Evolutionary conservation across 2,888 invertebrate species (phyloP).

Genomic region (Fissipunctia ypsillon): DNA sequence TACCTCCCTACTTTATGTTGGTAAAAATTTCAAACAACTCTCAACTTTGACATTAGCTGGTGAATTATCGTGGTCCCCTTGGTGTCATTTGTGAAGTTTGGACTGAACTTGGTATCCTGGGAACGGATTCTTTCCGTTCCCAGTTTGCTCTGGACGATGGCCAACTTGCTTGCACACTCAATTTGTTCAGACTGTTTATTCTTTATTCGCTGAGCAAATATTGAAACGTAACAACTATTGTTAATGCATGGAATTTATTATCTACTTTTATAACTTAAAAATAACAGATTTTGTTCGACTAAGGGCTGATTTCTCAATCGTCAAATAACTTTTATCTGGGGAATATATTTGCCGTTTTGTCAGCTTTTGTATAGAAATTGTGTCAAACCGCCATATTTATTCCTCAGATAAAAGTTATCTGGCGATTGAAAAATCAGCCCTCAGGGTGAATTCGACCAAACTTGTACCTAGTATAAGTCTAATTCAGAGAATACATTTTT

Average conservation of each 20-base stretch:
- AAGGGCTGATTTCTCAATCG: no score
- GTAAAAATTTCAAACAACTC: constrained; percentile 86
- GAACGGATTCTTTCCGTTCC: constrained; percentile 76
- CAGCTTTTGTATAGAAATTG: no score
- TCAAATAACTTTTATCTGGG: no score
- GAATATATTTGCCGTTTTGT: no score
- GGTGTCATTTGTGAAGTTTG: constrained; percentile 89
- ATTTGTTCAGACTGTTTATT: constrained; percentile 73
- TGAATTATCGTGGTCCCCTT: constrained; percentile 88
- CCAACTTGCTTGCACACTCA: constrained; percentile 71
- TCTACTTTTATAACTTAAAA: not conserved
- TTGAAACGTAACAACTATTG: constrained; percentile 29
- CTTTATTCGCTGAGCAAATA: constrained; percentile 49
- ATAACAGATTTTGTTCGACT: not conserved
- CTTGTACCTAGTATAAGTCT: no score
- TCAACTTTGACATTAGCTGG: constrained; percentile 88
- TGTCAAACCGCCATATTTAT: no score
- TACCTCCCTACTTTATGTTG: constrained; percentile 76
- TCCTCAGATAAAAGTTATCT: no score
- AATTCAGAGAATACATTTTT: no score
- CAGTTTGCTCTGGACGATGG: constrained; percentile 75
- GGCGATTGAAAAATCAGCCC: no score
- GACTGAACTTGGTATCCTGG: constrained; percentile 78
- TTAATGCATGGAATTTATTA: constrained; percentile 35
- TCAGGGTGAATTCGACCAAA: no score